Percentiles rank a stretch among this genome's conserved stretches.
Evolutionary conservation across 2,113 vertebrate species (phyloP).

Genomic region (Phaethon lepturus): DNA sequence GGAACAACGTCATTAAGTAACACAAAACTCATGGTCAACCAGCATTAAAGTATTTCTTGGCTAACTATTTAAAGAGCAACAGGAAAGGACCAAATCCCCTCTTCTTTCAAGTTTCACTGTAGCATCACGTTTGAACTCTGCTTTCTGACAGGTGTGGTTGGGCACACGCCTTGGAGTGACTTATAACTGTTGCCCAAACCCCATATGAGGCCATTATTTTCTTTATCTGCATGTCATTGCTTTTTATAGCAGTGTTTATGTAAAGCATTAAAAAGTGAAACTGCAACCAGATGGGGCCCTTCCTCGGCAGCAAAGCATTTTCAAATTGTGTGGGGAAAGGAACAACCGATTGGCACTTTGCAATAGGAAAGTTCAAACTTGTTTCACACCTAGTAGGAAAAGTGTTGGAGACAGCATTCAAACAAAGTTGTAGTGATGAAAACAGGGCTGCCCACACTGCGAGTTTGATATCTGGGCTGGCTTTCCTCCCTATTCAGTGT

Average conservation of each 20-base stretch:
- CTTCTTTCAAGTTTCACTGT: background rate
- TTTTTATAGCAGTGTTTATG: constrained; percentile 55
- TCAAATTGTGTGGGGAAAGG: background rate
- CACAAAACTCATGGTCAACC: background rate
- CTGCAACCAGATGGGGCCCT: constrained; percentile 14
- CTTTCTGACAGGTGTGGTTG: background rate
- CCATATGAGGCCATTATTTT: background rate
- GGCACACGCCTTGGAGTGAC: background rate
- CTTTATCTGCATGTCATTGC: constrained; percentile 18
- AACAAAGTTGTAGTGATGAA: background rate
- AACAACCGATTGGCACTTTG: background rate
- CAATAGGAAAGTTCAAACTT: background rate
- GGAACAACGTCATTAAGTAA: background rate
- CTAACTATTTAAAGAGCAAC: background rate
- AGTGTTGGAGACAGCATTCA: background rate
- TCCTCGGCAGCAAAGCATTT: background rate
- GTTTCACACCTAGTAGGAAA: background rate
- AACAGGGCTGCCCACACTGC: background rate
- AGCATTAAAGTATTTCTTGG: background rate
- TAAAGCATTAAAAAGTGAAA: constrained; percentile 22
- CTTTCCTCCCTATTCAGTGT: background rate
- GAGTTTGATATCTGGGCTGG: background rate
- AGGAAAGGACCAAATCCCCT: background rate
- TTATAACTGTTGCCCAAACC: background rate
- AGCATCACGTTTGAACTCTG: background rate